Percentiles rank a stretch among this genome's conserved stretches.
phyloP scores from a whole-genome alignment of 2,888 invertebrate genomes.

The Pandemis corylana region DNA sequence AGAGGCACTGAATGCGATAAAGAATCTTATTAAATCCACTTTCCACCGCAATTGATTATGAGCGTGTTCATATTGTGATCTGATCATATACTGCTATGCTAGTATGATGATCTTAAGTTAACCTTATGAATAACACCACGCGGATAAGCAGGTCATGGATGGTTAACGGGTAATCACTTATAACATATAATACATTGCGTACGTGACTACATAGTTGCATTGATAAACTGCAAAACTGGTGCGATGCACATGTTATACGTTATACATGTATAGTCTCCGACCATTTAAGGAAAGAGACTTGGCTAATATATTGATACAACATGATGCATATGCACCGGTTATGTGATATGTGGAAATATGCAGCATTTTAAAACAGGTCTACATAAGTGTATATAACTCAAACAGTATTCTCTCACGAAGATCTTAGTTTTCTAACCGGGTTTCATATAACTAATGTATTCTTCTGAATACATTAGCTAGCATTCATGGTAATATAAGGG shows the following conservation, averaged over 20 bases:
- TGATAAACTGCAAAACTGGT: slow-evolving; percentile 43
- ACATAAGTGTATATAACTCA: no score
- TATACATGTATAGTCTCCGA: background rate
- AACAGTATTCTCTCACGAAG: no score
- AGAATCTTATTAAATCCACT: background rate
- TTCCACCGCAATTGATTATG: background rate
- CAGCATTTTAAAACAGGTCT: no score
- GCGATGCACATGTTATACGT: slow-evolving; percentile 26
- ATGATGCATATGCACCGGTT: background rate
- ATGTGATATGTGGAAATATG: background rate
- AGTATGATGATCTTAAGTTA: background rate
- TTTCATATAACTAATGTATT: no score
- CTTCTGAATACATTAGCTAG: no score
- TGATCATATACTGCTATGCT: slow-evolving; percentile 8
- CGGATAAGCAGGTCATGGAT: slow-evolving; percentile 69
- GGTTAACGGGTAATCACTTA: slow-evolving; percentile 49
- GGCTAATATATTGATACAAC: slow-evolving; percentile 30
- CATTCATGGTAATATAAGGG: background rate
- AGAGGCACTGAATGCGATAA: no score
- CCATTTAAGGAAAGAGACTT: slow-evolving; percentile 18
- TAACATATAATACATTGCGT: slow-evolving; percentile 50
- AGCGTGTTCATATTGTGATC: slow-evolving; percentile 21
- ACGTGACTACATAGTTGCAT: slow-evolving; percentile 51
- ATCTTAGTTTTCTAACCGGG: background rate
- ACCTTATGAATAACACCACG: slow-evolving; percentile 36